Base-by-base conservation (phyloP, 1,140 invertebrate genomes). In the Brachionus rotundiformis region DNA sequence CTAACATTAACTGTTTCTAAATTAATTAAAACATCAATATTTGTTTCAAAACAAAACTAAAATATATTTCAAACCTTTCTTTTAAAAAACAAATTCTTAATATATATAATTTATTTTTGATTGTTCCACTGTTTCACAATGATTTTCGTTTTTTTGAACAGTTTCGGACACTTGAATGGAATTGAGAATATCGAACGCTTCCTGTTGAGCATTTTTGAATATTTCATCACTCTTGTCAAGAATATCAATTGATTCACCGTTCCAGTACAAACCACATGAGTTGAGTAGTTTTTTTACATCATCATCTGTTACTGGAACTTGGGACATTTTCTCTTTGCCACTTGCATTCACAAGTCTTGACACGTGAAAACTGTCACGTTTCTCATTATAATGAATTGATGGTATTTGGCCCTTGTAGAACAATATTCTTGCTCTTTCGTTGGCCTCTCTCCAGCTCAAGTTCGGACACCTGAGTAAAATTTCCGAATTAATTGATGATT, bases 201-300 rank as follows among this genome's bases (percentile, higher is more conserved):
- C 81, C 47, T 82, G 63, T 54, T 82, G 54, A 33, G 68, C 81
- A 59, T 16, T 25, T 1, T 8, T 36, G 13, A 82, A 47, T 23
- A 82, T 68, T 71, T 82, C 39, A 10, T 82, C 81, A 47, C 81
- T 82, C 25, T 73, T 39, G 36, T 41, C 36, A 19, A 82, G 11
- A 7, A 82, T 11, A 33, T 11, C 23, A 13, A 82, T 82, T n/a
- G 29, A 65, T 36, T 65, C 63, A 39, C 81, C 81, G 7, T 82
- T 65, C 81, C 81, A 82, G 36, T 82, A 68, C 23, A 82, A 13
- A 82, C 81, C 81, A 16, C 49, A 82, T 54, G 81, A 82, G 36
- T 82, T 82, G 1, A 82, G 39, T 25, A 82, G 36, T 25, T 41
- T 31, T 41, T 39, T 71, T 3, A 82, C 81, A 75, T 82, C 81